phyloP scores from a whole-genome alignment of 35 echinoderm and acorn worm genomes.

The Chiridota heheva region DNA sequence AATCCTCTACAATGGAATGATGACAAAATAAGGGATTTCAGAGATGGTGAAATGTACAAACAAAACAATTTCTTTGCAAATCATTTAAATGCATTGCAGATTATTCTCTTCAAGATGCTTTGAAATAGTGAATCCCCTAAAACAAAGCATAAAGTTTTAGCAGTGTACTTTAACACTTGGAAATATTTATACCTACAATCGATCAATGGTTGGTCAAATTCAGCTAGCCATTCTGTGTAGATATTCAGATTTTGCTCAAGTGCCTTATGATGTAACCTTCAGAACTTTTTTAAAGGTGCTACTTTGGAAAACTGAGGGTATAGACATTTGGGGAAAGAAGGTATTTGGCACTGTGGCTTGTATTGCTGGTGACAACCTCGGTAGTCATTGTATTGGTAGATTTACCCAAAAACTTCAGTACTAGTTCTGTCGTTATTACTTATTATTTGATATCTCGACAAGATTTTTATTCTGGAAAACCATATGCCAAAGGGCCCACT shows the following conservation, averaged over 20 bases:
- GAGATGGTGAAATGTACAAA: conserved; percentile 1
- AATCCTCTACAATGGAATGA: neutral
- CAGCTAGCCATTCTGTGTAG: conserved; percentile 48
- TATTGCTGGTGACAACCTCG: conserved; percentile 49
- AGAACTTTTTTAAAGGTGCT: conserved; percentile 25
- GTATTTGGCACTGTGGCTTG: conserved; percentile 15
- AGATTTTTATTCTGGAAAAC: conserved; percentile 14
- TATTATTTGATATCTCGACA: neutral
- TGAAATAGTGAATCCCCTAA: conserved; percentile 62
- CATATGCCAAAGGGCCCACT: neutral
- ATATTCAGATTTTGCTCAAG: conserved; percentile 57
- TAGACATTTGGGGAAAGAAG: conserved; percentile 4
- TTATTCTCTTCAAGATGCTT: conserved; percentile 63
- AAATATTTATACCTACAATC: conserved; percentile 39
- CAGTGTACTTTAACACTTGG: conserved; percentile 58
- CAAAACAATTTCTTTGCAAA: conserved; percentile 5
- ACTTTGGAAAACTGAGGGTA: conserved; percentile 50
- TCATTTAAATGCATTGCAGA: conserved; percentile 11
- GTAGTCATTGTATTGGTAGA: conserved; percentile 49
- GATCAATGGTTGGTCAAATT: conserved; percentile 49
- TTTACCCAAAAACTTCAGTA: conserved; percentile 52
- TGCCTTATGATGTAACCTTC: conserved; percentile 45
- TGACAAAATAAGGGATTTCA: neutral
- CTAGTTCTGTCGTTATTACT: neutral
- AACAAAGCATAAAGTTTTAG: conserved; percentile 63